Evolutionary conservation across 2,888 invertebrate genomes (phyloP).

Genomic region (Celastrina argiolus): DNA sequence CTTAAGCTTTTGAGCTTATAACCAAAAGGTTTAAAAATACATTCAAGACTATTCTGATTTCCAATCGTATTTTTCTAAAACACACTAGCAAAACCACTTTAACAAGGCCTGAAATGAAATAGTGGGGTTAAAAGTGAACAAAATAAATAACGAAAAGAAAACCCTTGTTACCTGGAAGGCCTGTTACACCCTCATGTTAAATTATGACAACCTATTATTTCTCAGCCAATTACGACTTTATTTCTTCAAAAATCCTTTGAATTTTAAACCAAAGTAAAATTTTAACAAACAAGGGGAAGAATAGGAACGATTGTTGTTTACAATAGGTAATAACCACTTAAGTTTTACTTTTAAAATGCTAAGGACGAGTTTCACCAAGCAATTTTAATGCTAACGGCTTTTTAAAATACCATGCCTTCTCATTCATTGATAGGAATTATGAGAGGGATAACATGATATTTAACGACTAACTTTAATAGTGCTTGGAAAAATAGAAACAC

Average conservation of each 20-base stretch:
- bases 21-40: background rate
- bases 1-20: background rate
- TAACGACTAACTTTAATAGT: no score
- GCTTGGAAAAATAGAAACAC: no score
- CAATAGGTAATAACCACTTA: background rate
- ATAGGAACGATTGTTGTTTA: background rate
- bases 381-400: no score
- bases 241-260: background rate
- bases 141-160: background rate
- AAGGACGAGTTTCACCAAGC: no score
- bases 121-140: constrained; percentile 9
- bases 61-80: background rate
- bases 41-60: background rate
- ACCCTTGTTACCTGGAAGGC: constrained; percentile 5
- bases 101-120: constrained; percentile 1
- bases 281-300: background rate
- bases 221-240: background rate
- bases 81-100: background rate
- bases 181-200: background rate
- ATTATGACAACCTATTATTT: constrained; percentile 7
- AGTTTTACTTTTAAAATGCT: background rate
- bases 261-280: background rate
- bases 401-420: no score
- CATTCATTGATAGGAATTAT: no score
- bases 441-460: no score